Conservation (phyloP, 2,113 vertebrate species). For the Hepsetus odoe region DNA sequence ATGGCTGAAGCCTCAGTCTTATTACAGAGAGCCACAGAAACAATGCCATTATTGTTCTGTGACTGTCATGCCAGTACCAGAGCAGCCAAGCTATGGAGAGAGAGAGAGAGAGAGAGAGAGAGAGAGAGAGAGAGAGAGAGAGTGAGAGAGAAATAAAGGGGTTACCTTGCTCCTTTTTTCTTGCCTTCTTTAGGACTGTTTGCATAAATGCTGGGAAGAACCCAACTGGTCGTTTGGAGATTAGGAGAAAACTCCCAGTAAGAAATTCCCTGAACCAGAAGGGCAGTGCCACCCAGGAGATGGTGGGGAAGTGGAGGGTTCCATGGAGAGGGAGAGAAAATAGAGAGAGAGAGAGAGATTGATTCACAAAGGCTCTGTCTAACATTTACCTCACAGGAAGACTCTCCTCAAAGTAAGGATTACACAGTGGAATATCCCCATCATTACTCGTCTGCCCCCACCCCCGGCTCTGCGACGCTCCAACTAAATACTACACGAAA, state of each 20-base stretch:
- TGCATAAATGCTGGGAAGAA: conserved; percentile 50
- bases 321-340: conserved; percentile 26
- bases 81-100: conserved; percentile 60
- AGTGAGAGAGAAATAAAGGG: conserved; percentile 28
- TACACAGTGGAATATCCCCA: conserved; percentile 51
- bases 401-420: conserved; percentile 48
- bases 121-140: conserved; percentile 4
- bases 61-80: conserved; percentile 60
- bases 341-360: conserved; percentile 29
- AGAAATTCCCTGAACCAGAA: conserved; percentile 51
- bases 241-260: conserved; percentile 56
- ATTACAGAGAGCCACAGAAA: conserved; percentile 57
- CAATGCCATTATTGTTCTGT: conserved; percentile 70
- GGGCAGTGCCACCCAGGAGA: conserved; percentile 55
- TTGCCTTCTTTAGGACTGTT: conserved; percentile 49
- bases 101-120: conserved; percentile 24
- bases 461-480: conserved; percentile 27
- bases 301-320: conserved; percentile 29
- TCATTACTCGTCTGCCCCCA: conserved; percentile 49
- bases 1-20: conserved; percentile 58
- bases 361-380: conserved; percentile 34
- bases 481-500: conserved; percentile 11
- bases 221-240: conserved; percentile 58
- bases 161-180: conserved; percentile 38
- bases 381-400: conserved; percentile 50